Evolutionary conservation across 1,140 invertebrate genomes (phyloP).

Genomic region (Ostrea denselamellosa): DNA sequence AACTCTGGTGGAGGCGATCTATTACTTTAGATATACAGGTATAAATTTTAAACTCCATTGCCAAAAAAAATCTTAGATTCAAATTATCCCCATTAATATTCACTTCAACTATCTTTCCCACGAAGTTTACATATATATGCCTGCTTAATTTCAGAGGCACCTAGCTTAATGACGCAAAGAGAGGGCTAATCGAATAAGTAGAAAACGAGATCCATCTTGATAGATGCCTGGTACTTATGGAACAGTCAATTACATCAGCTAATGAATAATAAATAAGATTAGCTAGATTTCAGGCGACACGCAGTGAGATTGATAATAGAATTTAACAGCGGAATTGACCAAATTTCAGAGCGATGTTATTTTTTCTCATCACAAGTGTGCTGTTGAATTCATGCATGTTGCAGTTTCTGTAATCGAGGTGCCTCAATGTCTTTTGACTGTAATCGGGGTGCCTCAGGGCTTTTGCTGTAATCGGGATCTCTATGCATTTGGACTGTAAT

Average conservation of each 20-base stretch:
- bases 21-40: no score
- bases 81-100: no score
- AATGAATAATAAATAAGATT: constrained; percentile 40
- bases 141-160: neutral
- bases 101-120: neutral
- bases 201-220: neutral
- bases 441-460: no score
- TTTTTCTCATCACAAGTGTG: neutral
- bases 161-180: neutral
- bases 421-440: no score
- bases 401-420: neutral
- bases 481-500: no score
- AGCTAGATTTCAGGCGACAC: neutral
- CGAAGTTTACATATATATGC: neutral
- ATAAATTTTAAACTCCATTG: no score
- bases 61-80: no score
- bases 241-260: constrained; percentile 16
- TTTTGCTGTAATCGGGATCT: neutral
- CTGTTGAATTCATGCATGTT: neutral
- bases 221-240: neutral
- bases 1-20: no score
- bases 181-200: neutral
- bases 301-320: constrained; percentile 7
- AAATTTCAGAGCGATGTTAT: neutral
- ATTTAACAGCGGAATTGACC: neutral